A percentile compares a stretch with the other conserved stretches of the same genome.
Evolutionary conservation across 2,888 invertebrate genomes (phyloP).

Genomic region (Andrena camellia): DNA sequence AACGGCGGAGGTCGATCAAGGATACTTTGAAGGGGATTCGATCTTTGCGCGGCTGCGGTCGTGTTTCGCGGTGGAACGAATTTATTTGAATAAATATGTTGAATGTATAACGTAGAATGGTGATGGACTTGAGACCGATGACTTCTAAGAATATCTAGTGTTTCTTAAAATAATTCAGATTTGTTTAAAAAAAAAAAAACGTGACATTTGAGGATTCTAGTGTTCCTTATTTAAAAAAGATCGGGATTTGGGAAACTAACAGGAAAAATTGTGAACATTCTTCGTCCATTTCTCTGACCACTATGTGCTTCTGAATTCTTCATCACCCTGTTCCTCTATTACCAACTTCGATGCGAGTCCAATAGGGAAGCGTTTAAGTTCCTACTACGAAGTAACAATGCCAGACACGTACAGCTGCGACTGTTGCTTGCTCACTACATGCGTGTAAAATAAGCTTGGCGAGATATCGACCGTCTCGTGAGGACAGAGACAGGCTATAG

Average conservation of each 20-base stretch:
- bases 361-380: not conserved
- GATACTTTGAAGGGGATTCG: constrained; percentile 4
- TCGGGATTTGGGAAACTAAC: too few species aligned
- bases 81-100: not conserved
- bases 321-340: too few species aligned
- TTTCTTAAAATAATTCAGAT: not conserved
- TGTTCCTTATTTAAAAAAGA: too few species aligned
- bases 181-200: too few species aligned
- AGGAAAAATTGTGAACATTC: too few species aligned
- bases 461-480: not conserved
- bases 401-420: not conserved
- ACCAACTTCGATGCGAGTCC: too few species aligned
- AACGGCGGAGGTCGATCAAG: not conserved
- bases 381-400: not conserved
- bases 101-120: not conserved
- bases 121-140: not conserved
- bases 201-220: too few species aligned
- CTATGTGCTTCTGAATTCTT: too few species aligned
- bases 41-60: not conserved
- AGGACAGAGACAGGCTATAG: not conserved
- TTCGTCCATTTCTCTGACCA: too few species aligned
- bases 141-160: too few species aligned
- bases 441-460: not conserved
- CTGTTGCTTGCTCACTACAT: not conserved
- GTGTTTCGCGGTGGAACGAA: not conserved